Evolutionary conservation across 2,888 invertebrate genomes (phyloP), one percentile per base, ranked within the genome.

Genomic region (Lacanobia oleracea): DNA sequence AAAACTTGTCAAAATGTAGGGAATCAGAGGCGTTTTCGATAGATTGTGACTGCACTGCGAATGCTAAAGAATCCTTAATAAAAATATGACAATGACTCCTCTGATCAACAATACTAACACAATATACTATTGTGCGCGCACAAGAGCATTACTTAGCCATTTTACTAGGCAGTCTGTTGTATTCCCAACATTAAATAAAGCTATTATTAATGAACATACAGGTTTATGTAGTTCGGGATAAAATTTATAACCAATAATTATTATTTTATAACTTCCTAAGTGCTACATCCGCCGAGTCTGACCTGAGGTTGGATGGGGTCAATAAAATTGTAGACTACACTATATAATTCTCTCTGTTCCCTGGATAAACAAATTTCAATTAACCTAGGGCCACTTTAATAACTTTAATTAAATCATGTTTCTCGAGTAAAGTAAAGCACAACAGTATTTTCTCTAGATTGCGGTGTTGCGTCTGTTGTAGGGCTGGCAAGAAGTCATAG

Each of bases 341-440:
- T 87, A 87, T n/a, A 79, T 87, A 89, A 91, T 92, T 91, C 89
- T 87, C 91, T 89, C 87, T 87, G 84, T 88, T 91, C 90, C 90
- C 88, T 88, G 84, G 89, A 86, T 88, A 93, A 91, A 93, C 90
- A 94, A 94, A 93, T 94, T 95, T 95, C 94, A 95, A 95, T 95
- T 95, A 94, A 91, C 90, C 86, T 72, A 81, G 83, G 88, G 87
- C 91, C 85, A 90, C 86, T 92, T 89, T 94, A 94, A 94, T 94
- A 92, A 92, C 90, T 93, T 93, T 93, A 94, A 94, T 95, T 95
- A 95, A 95, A 94, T 94, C 93, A 93, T 94, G 93, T 88, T 91
- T 88, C 88, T 89, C 81, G 88, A 83, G 90, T 87, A 88, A 90
- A 88, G 83, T 86, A 83, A 87, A 84, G 87, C 79, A 83, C 72